phyloP scores from a whole-genome alignment of 2,113 vertebrate species.

The Myrmecophaga tridactyla region DNA sequence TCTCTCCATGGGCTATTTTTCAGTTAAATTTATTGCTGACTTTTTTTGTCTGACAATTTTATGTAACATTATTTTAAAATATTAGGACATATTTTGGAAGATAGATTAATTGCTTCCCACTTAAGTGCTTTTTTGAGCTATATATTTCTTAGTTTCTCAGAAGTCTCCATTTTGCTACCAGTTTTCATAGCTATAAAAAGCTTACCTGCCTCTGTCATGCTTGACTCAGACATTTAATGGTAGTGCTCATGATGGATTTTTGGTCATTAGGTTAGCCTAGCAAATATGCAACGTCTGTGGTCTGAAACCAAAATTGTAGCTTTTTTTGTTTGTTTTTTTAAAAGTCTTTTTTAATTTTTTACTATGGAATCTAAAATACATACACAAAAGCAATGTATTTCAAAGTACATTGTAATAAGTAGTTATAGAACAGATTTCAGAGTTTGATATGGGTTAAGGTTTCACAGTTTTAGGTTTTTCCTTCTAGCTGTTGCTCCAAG shows the following conservation, averaged over 20 bases:
- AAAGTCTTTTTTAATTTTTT: no score
- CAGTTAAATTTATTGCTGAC: neutral
- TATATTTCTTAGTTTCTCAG: slow-evolving; percentile 34
- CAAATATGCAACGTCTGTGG: neutral
- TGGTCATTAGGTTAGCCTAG: slow-evolving; percentile 23
- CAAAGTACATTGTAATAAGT: no score
- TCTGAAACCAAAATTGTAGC: neutral
- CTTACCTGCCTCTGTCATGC: slow-evolving; percentile 37
- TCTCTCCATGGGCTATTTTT: neutral
- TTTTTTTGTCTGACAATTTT: slow-evolving; percentile 8
- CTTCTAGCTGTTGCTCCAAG: no score
- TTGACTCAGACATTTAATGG: neutral
- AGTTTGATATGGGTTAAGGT: no score
- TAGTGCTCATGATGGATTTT: slow-evolving; percentile 7
- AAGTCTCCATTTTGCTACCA: slow-evolving; percentile 27
- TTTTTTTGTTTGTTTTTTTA: no score
- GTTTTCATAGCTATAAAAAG: slow-evolving; percentile 22
- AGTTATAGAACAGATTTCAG: no score
- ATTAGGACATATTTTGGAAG: slow-evolving; percentile 20
- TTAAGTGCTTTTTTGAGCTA: neutral
- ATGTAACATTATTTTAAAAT: slow-evolving; percentile 47
- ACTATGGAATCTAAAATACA: no score
- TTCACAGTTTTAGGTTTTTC: no score
- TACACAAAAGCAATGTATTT: no score
- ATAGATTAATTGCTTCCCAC: slow-evolving; percentile 28